Evolutionary conservation across 2,113 vertebrate species (phyloP).

Genomic region (Aspidoscelis tigris): DNA sequence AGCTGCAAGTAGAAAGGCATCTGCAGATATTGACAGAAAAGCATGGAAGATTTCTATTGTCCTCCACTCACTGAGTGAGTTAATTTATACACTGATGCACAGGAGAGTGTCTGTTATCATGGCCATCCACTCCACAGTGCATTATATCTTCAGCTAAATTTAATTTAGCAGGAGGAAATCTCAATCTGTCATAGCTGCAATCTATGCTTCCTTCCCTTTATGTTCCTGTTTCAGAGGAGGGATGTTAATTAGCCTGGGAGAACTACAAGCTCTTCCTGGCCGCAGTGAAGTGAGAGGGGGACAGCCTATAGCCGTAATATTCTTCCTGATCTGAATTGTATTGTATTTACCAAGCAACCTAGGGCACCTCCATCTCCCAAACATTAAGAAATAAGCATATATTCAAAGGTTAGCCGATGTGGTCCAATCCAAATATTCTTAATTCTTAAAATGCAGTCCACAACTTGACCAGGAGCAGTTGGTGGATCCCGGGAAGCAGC

Average conservation of each 20-base stretch:
- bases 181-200: slow-evolving; percentile 61
- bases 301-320: slow-evolving; percentile 35
- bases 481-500: too few species aligned
- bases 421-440: too few species aligned
- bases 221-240: slow-evolving; percentile 58
- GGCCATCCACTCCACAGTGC: slow-evolving; percentile 55
- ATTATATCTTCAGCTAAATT: slow-evolving; percentile 63
- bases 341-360: slow-evolving; percentile 41
- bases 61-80: slow-evolving; percentile 45
- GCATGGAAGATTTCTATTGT: slow-evolving; percentile 54
- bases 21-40: slow-evolving; percentile 51
- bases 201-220: slow-evolving; percentile 59
- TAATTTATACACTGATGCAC: slow-evolving; percentile 61
- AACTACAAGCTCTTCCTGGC: slow-evolving; percentile 51
- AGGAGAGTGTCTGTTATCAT: slow-evolving; percentile 61
- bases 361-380: not conserved
- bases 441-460: too few species aligned
- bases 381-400: not conserved
- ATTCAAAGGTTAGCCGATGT: not conserved
- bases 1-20: slow-evolving; percentile 53
- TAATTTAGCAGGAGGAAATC: slow-evolving; percentile 63
- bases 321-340: slow-evolving; percentile 42
- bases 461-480: too few species aligned
- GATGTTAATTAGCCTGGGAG: slow-evolving; percentile 61
- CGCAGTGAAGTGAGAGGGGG: slow-evolving; percentile 55